Evolutionary conservation across 2,113 vertebrate species (phyloP), one percentile per base, ranked within the genome.

Genomic region (Catharus minimus): DNA sequence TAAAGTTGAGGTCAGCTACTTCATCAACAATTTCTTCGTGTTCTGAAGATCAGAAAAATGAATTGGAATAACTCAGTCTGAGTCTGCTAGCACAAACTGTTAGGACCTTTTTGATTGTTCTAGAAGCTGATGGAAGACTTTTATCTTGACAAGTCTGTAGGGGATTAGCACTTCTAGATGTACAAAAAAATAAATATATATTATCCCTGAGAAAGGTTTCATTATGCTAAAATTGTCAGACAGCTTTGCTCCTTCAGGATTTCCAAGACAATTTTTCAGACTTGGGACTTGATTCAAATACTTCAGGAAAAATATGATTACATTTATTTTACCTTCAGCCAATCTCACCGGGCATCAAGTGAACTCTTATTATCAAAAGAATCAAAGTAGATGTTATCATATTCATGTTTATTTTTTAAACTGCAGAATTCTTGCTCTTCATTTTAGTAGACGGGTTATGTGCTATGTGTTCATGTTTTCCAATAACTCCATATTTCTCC

Each of bases 1-100:
- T 78, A 49, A 27, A 55, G 10, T 7, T 72, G 26, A 50, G 26
- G 28, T 61, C 39, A 61, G 9, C 33, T 74, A 66, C 11, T 74
- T 41, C 21, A 65, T 1, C 0, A 1, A 61, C 7, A 22, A 19
- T 41, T 88, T 78, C 58, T 57, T 61, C 1, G 1, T 58, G 8
- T 49, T 86, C 72, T 86, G 44, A 81, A 78, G 18, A n/a, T 41
- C 7, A 39, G 32, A 50, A 91, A 66, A 77, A 24, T 58, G 22
- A 30, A 22, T 41, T 74, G 38, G 13, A 3, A 49, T 49, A 50
- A 53, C 19, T n/a, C 0, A 1, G 4, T 60, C n/a, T 46, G 24
- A 49, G 5, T 32, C 22, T 73, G 15, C 9, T 15, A 33, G 15
- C 33, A 60, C 80, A 76, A 76, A 3, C 13, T 61, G 3, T 28